phyloP scores from a whole-genome alignment of 2,888 invertebrate genomes.

The Pyrgus malvae region DNA sequence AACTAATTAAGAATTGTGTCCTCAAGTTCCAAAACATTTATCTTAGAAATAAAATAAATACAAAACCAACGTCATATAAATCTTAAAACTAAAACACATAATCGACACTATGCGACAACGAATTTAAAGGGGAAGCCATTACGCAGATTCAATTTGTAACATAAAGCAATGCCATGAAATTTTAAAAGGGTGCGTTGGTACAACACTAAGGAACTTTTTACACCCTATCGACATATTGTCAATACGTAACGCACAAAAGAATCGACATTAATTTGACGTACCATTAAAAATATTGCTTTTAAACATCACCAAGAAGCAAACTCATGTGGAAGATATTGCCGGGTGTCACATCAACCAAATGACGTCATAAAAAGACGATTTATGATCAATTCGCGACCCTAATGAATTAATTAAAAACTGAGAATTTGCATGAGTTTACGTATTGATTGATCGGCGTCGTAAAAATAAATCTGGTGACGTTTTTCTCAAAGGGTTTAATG shows the following conservation, averaged over 20 bases:
- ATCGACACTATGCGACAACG: slow-evolving; percentile 38
- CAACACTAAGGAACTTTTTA: slow-evolving; percentile 52
- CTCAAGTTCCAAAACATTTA: too few relatives aligned
- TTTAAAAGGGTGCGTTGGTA: slow-evolving; percentile 68
- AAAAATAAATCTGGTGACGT: slow-evolving; percentile 53
- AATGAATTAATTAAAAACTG: slow-evolving; percentile 65
- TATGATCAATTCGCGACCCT: slow-evolving; percentile 57
- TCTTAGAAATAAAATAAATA: too few relatives aligned
- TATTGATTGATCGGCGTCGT: slow-evolving; percentile 73
- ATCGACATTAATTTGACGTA: slow-evolving; percentile 78
- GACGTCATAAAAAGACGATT: slow-evolving; percentile 64
- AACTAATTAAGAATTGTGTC: too few relatives aligned
- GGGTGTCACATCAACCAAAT: slow-evolving; percentile 47
- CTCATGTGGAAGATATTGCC: slow-evolving; percentile 69
- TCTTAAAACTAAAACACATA: slow-evolving; percentile 39
- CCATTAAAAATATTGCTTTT: slow-evolving; percentile 78
- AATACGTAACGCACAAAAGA: slow-evolving; percentile 64
- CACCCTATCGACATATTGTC: slow-evolving; percentile 78
- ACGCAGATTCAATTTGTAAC: slow-evolving; percentile 74
- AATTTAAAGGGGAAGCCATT: slow-evolving; percentile 56
- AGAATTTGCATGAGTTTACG: slow-evolving; percentile 62
- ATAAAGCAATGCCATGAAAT: slow-evolving; percentile 70
- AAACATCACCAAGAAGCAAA: slow-evolving; percentile 62
- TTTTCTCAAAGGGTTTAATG: slow-evolving; percentile 55
- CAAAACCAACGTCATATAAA: too few relatives aligned